These are phyloP conservation scores for Danio kyathit DNA, from an alignment of 2,797 vertebrate genomes.

Conservation along the genomic window DNA sequence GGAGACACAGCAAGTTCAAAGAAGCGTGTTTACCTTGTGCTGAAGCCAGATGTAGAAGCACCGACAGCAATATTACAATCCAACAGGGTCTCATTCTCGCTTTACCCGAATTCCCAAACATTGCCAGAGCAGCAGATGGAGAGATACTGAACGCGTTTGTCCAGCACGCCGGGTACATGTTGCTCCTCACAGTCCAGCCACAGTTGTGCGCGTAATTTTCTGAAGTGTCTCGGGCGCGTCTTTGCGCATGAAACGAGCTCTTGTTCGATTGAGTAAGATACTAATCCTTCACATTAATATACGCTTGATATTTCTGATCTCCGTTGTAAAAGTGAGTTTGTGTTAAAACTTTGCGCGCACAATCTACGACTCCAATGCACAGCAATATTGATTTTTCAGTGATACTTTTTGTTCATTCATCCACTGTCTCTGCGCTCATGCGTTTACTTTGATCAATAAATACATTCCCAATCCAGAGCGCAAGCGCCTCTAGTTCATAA, in stretches of 20 bases:
- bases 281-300: slow-evolving; percentile 18
- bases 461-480: neutral
- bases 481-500: neutral
- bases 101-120: slow-evolving; percentile 68
- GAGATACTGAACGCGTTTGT: slow-evolving; percentile 72
- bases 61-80: slow-evolving; percentile 77
- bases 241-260: slow-evolving; percentile 21
- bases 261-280: slow-evolving; percentile 21
- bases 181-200: slow-evolving; percentile 60
- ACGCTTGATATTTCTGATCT: neutral
- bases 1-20: slow-evolving; percentile 17
- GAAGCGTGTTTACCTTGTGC: slow-evolving; percentile 78
- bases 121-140: slow-evolving; percentile 64
- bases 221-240: slow-evolving; percentile 21
- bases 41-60: slow-evolving; percentile 68
- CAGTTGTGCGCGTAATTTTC: slow-evolving; percentile 46
- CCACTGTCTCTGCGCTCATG: neutral
- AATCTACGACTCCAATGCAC: neutral
- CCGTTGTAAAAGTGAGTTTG: neutral
- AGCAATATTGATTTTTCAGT: neutral
- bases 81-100: slow-evolving; percentile 77
- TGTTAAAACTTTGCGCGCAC: slow-evolving; percentile 21
- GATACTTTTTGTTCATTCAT: neutral
- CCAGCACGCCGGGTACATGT: slow-evolving; percentile 63
- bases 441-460: slow-evolving; percentile 1